Base-by-base conservation (phyloP, 2,797 vertebrate genomes). In the Erethizon dorsatum region DNA sequence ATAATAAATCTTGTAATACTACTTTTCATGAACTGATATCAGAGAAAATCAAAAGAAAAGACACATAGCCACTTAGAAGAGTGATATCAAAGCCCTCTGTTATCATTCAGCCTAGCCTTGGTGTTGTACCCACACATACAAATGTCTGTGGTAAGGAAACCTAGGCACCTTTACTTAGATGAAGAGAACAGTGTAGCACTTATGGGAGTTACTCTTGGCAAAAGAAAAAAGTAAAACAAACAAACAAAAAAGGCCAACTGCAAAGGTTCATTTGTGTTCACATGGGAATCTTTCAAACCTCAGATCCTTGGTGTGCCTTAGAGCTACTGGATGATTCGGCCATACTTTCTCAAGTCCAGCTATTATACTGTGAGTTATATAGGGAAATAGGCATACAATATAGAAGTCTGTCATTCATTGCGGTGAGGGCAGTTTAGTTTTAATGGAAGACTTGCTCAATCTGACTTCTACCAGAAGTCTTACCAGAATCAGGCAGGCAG, bases 381-480 rank as follows among this genome's bases (percentile, higher is more conserved):
- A 37, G 65, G 65, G 31, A 93, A 13, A 99, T 98, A 90, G 98
- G 99, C 97, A 99, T 99, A 56, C 98, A 98, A 82, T 99, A 99
- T 4, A 99, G 97, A 63, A 99, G 86, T 99, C 98, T 98, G 98
- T 99, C 98, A 99, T 99, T 56, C 98, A 98, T 17, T 69, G 6
- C 33, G 20, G 6, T 37, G 15, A 69, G 33, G 33, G 17, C 95
- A 99, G 95, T 96, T 99, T 99, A 96, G 98, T 98, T 97, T 99
- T 99, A 97, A 98, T 99, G 79, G 98, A 99, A 88, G 98, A 99
- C 97, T 98, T 99, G 95, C 99, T 99, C 95, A 99, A 99, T 97
- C 99, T 99, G 63, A 98, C 99, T 96, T 99, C 98, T 26, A 99
- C 97, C 2, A n/a, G n/a, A n/a, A 10, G 5, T 57, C 56, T 61